Evolutionary conservation across 2,113 vertebrate genomes (phyloP), one percentile per base, ranked within the genome.

Genomic region (Raja brachyura): DNA sequence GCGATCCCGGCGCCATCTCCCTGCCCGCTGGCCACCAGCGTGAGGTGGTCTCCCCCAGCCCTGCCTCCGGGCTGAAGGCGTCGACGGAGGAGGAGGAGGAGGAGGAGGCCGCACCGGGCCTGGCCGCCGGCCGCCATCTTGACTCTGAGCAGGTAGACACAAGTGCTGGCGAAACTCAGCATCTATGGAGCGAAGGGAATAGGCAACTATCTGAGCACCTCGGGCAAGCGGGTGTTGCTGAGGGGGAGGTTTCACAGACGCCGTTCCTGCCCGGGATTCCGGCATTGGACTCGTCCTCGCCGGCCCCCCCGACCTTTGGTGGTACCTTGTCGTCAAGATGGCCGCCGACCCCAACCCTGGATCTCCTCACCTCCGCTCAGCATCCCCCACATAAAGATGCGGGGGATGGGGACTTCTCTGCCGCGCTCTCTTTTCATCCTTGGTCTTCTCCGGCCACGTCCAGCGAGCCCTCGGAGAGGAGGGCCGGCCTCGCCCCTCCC

Each of bases 11-110:
- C 20, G 48, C 68, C 48, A 54, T 73, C 18, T 54, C 66, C 14
- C 56, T 39, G 25, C 39, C 39, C 28, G 33, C 92, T 95, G 95
- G 95, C 95, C 95, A 95, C 90, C 94, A 77, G 20, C 95, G 85
- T 75, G 94, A 94, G 18, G 95, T 94, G 94, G 94, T 75, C 93
- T 95, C 31, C 39, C 39, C 39, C 39, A 48, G 39, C 39, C 39
- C 39, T 1, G 39, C 39, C 39, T 48, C 39, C 39, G 39, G 39
- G 39, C 39, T 48, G 39, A 48, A 48, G 1, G 39, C 3, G 39
- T 48, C 39, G 1, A 48, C 39, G 39, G 39, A 48, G 39, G 39
- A 48, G 39, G 39, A n/a, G n/a, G n/a, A n/a, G n/a, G n/a, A n/a
- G 39, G 39, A 48, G 39, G 39, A 48, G 39, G 39, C 93, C 93